Conservation (phyloP, 2,113 vertebrate species). For the Rana temporaria region DNA sequence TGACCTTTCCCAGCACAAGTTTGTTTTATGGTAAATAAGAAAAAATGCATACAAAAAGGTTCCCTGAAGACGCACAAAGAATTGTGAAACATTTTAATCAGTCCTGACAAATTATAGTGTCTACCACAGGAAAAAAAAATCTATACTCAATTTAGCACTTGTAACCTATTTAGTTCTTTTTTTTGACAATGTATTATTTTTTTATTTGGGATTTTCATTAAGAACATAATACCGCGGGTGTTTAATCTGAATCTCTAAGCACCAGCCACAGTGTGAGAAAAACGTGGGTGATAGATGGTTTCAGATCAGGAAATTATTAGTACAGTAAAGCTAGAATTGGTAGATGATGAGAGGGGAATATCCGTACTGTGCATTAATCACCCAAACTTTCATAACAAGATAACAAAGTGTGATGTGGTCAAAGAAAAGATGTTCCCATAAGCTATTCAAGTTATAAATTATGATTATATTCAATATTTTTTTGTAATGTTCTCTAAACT, state of each 20-base stretch:
- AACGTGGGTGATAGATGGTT: background rate
- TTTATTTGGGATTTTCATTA: slow-evolving; percentile 20
- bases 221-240: background rate
- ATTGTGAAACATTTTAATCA: slow-evolving; percentile 43
- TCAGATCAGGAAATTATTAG: background rate
- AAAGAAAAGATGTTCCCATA: background rate
- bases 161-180: background rate
- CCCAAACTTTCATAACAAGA: background rate
- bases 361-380: background rate
- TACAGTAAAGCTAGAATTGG: background rate
- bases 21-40: slow-evolving; percentile 14
- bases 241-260: background rate
- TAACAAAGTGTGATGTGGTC: no score
- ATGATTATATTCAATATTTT: background rate
- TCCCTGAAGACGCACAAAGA: no score
- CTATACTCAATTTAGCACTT: slow-evolving; percentile 28
- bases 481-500: no score
- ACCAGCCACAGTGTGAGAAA: background rate
- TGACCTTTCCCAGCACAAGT: slow-evolving; percentile 27
- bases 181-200: slow-evolving; percentile 14
- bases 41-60: slow-evolving; percentile 20
- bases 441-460: background rate
- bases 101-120: slow-evolving; percentile 45
- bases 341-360: background rate
- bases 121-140: slow-evolving; percentile 11